Conservation (phyloP, 2,888 invertebrate species). For the Sphaerophoria rueppellii region DNA sequence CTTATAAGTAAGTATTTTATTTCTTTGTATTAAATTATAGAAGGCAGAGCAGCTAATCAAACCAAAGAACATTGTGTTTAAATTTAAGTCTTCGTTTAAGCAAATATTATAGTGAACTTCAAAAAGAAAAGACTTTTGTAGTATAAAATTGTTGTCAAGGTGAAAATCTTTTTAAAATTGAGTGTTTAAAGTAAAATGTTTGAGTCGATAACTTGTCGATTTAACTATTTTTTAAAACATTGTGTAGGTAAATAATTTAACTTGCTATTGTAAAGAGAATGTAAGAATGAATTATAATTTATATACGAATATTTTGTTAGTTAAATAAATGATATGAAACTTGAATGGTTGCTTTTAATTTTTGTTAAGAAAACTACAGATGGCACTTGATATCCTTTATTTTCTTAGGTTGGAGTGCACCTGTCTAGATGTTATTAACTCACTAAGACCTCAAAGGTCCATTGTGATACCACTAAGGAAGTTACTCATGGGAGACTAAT, state of each 20-base stretch:
- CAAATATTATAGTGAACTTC: slow-evolving; percentile 13
- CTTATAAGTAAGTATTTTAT: slow-evolving; percentile 34
- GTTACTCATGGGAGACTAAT: too few species aligned
- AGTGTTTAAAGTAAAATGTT: slow-evolving; percentile 23
- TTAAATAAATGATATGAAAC: slow-evolving; percentile 27
- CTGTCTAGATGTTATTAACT: too few species aligned
- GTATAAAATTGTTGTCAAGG: not conserved
- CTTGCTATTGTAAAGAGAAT: slow-evolving; percentile 41
- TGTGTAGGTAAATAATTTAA: slow-evolving; percentile 28
- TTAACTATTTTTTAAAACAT: slow-evolving; percentile 31
- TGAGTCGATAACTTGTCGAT: slow-evolving; percentile 16
- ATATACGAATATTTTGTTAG: slow-evolving; percentile 43
- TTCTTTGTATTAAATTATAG: slow-evolving; percentile 47
- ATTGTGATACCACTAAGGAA: too few species aligned
- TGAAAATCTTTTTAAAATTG: not conserved
- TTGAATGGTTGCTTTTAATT: not conserved
- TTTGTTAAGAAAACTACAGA: too few species aligned
- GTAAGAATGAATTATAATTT: slow-evolving; percentile 44
- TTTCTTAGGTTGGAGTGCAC: too few species aligned
- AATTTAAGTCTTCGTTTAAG: slow-evolving; percentile 42
- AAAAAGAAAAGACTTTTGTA: slow-evolving; percentile 19
- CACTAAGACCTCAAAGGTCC: too few species aligned
- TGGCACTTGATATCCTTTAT: too few species aligned
- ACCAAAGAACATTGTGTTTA: slow-evolving; percentile 61
- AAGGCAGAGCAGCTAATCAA: slow-evolving; percentile 64